A percentile compares a stretch with the other conserved stretches of the same genome.
Evolutionary conservation across 2,888 invertebrate genomes (phyloP).

Genomic region (Ditula angustiorana): DNA sequence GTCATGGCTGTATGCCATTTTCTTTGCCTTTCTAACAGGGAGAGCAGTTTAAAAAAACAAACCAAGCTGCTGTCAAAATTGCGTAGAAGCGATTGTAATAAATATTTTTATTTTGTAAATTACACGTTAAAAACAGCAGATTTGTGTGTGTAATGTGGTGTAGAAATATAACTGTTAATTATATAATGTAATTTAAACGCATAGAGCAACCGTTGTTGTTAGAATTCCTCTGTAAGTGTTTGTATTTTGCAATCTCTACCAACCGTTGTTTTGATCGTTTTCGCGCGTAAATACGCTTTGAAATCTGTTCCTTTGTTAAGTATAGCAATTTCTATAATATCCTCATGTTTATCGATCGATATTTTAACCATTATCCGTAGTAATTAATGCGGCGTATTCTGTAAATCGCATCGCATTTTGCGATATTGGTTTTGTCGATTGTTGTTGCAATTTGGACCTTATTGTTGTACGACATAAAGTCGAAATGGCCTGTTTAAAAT

Average conservation of each 20-base stretch:
- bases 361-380: slow-evolving; percentile 56
- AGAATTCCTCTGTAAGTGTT: slow-evolving; percentile 27
- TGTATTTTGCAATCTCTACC: slow-evolving; percentile 1
- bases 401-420: slow-evolving; percentile 56
- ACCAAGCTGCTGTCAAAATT: slow-evolving; percentile 35
- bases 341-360: slow-evolving; percentile 12
- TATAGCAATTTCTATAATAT: slow-evolving; percentile 31
- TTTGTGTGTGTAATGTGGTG: slow-evolving; percentile 3
- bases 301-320: slow-evolving; percentile 51
- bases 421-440: slow-evolving; percentile 47
- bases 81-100: slow-evolving; percentile 20
- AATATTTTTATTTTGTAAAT: slow-evolving; percentile 36
- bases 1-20: slow-evolving; percentile 6
- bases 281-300: slow-evolving; percentile 57
- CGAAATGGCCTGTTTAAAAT: slow-evolving; percentile 45
- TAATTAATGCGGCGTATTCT: slow-evolving; percentile 68
- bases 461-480: slow-evolving; percentile 51
- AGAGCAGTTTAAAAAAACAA: slow-evolving; percentile 24
- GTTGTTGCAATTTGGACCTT: slow-evolving; percentile 58
- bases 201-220: slow-evolving; percentile 5
- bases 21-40: not conserved
- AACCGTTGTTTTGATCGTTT: slow-evolving; percentile 48
- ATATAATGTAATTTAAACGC: slow-evolving; percentile 18
- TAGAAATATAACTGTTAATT: not conserved
- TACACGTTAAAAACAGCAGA: slow-evolving; percentile 1